phyloP scores from a whole-genome alignment of 2,113 vertebrate species.

The Donacobius atricapilla region DNA sequence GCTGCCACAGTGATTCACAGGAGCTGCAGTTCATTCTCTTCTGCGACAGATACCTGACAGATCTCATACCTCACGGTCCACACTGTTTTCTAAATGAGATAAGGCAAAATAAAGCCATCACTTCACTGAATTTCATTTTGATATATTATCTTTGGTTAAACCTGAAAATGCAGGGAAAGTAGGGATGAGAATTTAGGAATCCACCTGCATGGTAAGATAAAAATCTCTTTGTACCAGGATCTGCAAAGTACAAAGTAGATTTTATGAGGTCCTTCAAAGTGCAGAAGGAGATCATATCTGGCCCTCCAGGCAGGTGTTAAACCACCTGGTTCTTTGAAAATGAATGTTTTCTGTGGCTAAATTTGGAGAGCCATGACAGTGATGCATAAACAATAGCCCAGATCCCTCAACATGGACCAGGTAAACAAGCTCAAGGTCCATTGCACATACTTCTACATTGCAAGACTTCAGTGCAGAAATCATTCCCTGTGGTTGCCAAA shows the following conservation, averaged over 20 bases:
- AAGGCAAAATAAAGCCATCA: neutral
- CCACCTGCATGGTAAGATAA: neutral
- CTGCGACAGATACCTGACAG: neutral
- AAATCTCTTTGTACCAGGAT: neutral
- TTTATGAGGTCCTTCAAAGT: neutral
- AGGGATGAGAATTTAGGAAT: neutral
- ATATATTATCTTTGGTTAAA: neutral
- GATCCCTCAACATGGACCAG: neutral
- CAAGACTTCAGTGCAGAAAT: slow-evolving; percentile 30
- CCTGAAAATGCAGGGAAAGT: neutral
- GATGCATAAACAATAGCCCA: slow-evolving; percentile 2
- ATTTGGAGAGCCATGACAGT: neutral
- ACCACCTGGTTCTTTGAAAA: neutral
- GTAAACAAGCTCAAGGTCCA: slow-evolving; percentile 34
- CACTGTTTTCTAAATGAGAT: neutral
- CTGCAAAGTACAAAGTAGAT: neutral
- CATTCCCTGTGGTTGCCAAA: slow-evolving; percentile 42
- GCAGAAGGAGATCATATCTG: neutral
- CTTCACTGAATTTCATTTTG: neutral
- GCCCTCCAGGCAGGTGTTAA: neutral
- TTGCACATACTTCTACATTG: neutral
- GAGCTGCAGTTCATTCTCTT: slow-evolving; percentile 1
- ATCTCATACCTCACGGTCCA: neutral
- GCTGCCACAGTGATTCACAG: neutral
- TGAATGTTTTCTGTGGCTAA: neutral